These are phyloP conservation scores for Erpornis zantholeuca DNA, from an alignment of 2,113 vertebrate species.

Conservation along the genomic window DNA sequence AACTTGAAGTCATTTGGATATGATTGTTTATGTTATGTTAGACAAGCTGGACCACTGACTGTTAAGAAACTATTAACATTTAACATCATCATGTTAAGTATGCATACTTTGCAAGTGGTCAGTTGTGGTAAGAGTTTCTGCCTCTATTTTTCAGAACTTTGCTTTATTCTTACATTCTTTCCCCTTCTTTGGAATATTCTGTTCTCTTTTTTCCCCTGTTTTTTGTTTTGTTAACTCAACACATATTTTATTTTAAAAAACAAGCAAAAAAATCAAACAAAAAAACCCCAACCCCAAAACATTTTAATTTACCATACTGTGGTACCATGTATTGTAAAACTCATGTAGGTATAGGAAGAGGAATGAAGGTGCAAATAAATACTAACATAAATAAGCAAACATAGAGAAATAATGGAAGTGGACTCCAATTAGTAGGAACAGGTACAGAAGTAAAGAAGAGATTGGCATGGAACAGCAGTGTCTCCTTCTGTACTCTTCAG, in stretches of 20 bases:
- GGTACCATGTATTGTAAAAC: background rate
- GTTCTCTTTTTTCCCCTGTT: background rate
- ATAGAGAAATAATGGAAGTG: background rate
- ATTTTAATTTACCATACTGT: background rate
- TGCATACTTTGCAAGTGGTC: background rate
- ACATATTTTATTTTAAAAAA: background rate
- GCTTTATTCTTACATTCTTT: background rate
- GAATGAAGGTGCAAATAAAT: background rate
- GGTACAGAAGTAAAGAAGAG: background rate
- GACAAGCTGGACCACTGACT: background rate
- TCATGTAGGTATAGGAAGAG: background rate
- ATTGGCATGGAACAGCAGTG: background rate
- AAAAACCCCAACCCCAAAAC: too few relatives aligned
- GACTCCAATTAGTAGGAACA: background rate
- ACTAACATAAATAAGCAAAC: background rate
- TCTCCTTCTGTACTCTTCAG: background rate
- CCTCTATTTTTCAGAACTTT: background rate
- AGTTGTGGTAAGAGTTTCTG: background rate
- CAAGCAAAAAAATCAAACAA: background rate
- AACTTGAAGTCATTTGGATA: background rate
- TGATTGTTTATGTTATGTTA: background rate
- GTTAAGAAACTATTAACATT: background rate
- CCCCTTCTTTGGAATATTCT: background rate
- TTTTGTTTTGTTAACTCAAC: background rate
- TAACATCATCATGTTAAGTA: background rate